Evolutionary conservation across 2,888 invertebrate species (phyloP).

Genomic region (Cheilosia grossa): DNA sequence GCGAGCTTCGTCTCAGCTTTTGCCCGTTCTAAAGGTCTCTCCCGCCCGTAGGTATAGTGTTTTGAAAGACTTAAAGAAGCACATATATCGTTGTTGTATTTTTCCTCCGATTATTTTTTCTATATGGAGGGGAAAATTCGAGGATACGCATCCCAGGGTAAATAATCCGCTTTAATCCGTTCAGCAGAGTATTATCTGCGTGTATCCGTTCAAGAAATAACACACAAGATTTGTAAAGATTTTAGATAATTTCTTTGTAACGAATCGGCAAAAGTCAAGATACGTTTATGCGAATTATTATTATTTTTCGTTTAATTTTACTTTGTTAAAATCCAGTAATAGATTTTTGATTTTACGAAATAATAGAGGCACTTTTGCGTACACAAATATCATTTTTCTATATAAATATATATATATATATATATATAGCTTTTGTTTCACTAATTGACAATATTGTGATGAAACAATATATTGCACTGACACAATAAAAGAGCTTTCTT

Average conservation of each 20-base stretch:
- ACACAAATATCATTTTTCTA: constrained; percentile 63
- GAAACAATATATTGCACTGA: constrained; percentile 44
- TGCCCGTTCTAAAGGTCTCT: background rate
- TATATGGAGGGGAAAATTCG: background rate
- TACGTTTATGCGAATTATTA: background rate
- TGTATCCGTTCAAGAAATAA: constrained; percentile 10
- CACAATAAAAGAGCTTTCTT: constrained; percentile 4
- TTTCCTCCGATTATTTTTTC: background rate
- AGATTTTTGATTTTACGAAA: constrained; percentile 51
- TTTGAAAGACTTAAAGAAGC: constrained; percentile 33
- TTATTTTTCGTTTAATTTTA: constrained; percentile 46
- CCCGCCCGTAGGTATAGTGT: constrained; percentile 3
- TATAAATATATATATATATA: constrained; percentile 14
- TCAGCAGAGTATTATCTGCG: constrained; percentile 27
- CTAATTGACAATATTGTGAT: constrained; percentile 57
- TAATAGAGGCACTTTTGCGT: constrained; percentile 53
- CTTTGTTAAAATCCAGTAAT: constrained; percentile 65
- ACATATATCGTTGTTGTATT: constrained; percentile 16
- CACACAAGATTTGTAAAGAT: constrained; percentile 1
- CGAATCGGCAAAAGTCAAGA: background rate
- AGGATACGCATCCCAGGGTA: constrained; percentile 29
- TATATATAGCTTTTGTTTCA: constrained; percentile 14
- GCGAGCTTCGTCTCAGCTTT: constrained; percentile 16
- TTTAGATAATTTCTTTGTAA: too few species aligned
- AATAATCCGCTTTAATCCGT: constrained; percentile 51